Base-by-base conservation (phyloP, 2,888 invertebrate species). In the Belgica antarctica region DNA sequence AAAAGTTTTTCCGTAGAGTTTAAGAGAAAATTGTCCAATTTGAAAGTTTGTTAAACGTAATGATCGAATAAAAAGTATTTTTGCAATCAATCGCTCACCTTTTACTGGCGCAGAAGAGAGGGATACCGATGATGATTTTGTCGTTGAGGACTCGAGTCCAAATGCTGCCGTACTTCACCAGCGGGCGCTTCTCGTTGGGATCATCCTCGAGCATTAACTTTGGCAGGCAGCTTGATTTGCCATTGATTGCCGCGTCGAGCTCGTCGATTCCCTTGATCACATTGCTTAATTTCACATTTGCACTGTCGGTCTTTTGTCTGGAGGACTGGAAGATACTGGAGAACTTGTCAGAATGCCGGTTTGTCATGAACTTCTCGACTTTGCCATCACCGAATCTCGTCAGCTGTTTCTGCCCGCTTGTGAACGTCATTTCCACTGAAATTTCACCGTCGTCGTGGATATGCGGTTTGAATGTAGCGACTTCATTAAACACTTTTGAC, bases 111-210 rank as follows among this genome's bases (percentile, higher is more conserved):
- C 72, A 61, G 70, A 73, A 66, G 17, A 74, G 46, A 17, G 73
- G 74, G 62, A 73, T 72, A 3, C 74, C 74, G 46, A 74, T 71
- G 17, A 73, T 57, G 10, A 74, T 5, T 61, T 66, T 69, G 1
- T 73, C 72, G 19, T 72, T 72, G 19, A 36, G 22, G 15, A 72
- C 28, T 69, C 71, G 72, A 12, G 71, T 70, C 72, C 73, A 73
- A 17, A 71, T 70, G 62, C 73, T 73, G 0, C 74, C 74, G 69
- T 71, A 73, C 62, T 72, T 71, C 1, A 72, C 70, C 15, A 74
- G 61, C 7, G 71, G 72, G 12, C 70, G 57, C 63, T 71, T 71
- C 46, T 74, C 73, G 47, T 72, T 72, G 3, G 71, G 22, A n/a
- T 66, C 52, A n/a, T 41, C 41, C 15, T 41, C n/a, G 4, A 41